Evolutionary conservation across 2,113 vertebrate species (phyloP).

Genomic region (Bos javanicus): DNA sequence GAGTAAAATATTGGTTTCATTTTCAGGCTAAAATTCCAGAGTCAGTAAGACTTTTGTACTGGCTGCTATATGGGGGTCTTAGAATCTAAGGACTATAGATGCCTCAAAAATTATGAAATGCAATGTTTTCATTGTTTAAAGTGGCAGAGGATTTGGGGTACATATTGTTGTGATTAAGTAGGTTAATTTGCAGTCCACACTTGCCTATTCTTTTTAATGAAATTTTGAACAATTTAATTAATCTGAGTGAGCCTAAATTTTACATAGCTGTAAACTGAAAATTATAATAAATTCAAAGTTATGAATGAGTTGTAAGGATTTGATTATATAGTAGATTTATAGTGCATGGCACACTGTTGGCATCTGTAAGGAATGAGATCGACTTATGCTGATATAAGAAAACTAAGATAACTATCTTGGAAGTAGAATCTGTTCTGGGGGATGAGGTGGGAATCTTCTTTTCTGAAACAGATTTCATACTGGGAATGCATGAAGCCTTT

Average conservation of each 20-base stretch:
- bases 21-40: not conserved
- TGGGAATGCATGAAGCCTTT: not conserved
- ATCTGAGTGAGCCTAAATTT: not conserved
- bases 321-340: not conserved
- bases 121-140: not conserved
- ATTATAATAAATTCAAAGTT: not conserved
- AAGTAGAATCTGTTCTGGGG: not conserved
- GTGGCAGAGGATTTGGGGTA: not conserved
- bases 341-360: not conserved
- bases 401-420: not conserved
- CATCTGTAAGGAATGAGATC: not conserved
- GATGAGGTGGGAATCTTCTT: not conserved
- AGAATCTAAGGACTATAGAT: not conserved
- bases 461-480: not conserved
- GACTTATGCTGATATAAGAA: not conserved
- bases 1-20: not conserved
- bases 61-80: not conserved
- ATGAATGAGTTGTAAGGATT: not conserved
- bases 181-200: not conserved
- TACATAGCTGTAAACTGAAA: not conserved
- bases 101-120: not conserved
- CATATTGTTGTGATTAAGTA: not conserved
- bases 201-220: not conserved
- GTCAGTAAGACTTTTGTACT: not conserved
- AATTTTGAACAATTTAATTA: not conserved